A percentile compares a stretch with the other conserved stretches of the same genome.
Evolutionary conservation across 2,113 vertebrate species (phyloP).

Genomic region (Indicator maculatus): DNA sequence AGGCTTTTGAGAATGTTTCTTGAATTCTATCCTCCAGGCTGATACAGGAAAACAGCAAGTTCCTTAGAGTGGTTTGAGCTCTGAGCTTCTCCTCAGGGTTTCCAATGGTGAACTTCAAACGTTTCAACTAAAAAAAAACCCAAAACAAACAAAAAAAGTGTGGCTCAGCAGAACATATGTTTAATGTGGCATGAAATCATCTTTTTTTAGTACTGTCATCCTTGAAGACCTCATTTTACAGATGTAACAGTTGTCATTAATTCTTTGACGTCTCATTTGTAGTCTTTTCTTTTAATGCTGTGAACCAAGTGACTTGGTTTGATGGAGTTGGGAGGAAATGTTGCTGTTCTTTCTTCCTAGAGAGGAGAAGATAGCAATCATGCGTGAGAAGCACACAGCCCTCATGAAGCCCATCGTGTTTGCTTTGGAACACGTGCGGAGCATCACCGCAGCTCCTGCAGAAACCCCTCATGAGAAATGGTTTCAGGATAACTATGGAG

Average conservation of each 20-base stretch:
- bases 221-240: neutral
- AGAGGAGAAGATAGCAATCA: constrained; percentile 97
- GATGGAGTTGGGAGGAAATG: neutral
- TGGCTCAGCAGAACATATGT: neutral
- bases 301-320: neutral
- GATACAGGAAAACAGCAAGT: neutral
- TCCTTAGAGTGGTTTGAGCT: neutral
- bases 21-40: neutral
- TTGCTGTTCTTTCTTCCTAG: constrained; percentile 62
- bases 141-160: neutral
- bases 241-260: neutral
- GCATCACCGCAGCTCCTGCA: constrained; percentile 90
- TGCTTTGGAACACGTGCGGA: constrained; percentile 93
- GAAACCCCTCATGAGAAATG: constrained; percentile 97
- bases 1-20: neutral
- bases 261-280: neutral
- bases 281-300: neutral
- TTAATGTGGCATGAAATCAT: neutral
- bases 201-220: neutral
- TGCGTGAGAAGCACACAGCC: constrained; percentile 97
- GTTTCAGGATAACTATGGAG: constrained; percentile 97
- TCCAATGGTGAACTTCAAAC: neutral
- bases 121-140: neutral
- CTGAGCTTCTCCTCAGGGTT: neutral
- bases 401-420: constrained; percentile 98